Percentiles rank a stretch among this genome's conserved stretches.
Evolutionary conservation across 2,888 invertebrate genomes (phyloP).

Genomic region (Drosophila setosimentum): DNA sequence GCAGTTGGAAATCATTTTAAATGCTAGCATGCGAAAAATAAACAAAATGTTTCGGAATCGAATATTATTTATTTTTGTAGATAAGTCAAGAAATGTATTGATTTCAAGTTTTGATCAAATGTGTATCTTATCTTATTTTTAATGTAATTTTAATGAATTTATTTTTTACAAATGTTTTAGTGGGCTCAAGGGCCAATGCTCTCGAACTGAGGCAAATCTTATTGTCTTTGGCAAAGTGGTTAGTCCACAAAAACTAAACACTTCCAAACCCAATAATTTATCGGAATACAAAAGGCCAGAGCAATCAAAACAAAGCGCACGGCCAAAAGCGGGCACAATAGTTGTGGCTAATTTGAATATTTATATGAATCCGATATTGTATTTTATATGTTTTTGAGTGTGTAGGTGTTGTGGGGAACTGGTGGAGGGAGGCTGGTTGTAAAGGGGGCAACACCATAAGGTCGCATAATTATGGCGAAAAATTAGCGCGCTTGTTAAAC

Average conservation of each 20-base stretch:
- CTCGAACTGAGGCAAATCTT: background rate
- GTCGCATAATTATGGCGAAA: slow-evolving; percentile 66
- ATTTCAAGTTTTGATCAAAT: background rate
- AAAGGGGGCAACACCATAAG: slow-evolving; percentile 14
- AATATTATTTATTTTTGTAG: background rate
- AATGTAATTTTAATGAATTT: background rate
- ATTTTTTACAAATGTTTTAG: background rate
- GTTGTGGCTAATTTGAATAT: slow-evolving; percentile 75
- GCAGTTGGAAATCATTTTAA: background rate
- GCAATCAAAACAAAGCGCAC: slow-evolving; percentile 69
- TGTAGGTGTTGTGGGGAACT: background rate
- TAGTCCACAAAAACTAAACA: slow-evolving; percentile 44
- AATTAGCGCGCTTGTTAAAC: slow-evolving; percentile 77
- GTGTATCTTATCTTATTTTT: background rate
- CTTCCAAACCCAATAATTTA: slow-evolving; percentile 52
- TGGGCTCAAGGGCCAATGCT: background rate
- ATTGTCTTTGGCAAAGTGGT: slow-evolving; percentile 25
- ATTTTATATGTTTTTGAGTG: background rate
- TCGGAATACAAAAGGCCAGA: slow-evolving; percentile 63
- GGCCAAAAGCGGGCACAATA: no score
- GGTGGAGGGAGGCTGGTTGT: background rate
- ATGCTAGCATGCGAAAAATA: background rate
- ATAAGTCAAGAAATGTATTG: background rate
- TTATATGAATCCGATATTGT: slow-evolving; percentile 71
- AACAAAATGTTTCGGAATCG: background rate